Evolutionary conservation across 2,888 invertebrate genomes (phyloP).

Genomic region (Dryocosmus kuriphilus): DNA sequence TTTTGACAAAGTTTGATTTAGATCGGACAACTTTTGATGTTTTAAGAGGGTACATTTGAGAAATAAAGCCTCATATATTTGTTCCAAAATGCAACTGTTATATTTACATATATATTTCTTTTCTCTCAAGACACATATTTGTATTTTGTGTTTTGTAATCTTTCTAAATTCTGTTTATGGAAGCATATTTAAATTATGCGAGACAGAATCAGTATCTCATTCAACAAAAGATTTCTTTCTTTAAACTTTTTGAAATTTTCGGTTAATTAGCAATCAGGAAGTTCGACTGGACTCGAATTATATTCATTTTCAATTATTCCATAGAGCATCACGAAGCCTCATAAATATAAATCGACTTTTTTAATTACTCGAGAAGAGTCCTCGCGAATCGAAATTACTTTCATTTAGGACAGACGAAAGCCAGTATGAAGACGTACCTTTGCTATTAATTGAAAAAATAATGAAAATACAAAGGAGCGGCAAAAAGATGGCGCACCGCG

Average conservation of each 20-base stretch:
- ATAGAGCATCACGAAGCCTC: background rate
- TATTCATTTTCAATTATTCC: conserved; percentile 19
- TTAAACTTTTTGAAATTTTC: background rate
- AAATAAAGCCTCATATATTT: too few relatives aligned
- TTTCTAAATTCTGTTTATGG: too few relatives aligned
- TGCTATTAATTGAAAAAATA: conserved; percentile 31
- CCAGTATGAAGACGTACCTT: background rate
- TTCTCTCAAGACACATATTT: too few relatives aligned
- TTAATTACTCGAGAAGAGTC: conserved; percentile 17
- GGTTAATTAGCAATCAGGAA: conserved; percentile 13
- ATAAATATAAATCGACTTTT: conserved; percentile 40
- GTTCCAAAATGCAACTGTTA: too few relatives aligned
- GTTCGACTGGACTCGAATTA: conserved; percentile 25
- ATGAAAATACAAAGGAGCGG: conserved; percentile 32
- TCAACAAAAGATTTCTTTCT: background rate
- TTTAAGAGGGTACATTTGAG: too few relatives aligned
- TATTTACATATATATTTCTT: background rate
- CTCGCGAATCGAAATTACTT: conserved; percentile 5
- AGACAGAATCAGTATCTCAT: background rate
- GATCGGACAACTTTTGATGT: too few relatives aligned
- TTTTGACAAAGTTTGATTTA: too few relatives aligned
- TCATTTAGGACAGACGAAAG: background rate
- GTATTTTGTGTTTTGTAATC: too few relatives aligned
- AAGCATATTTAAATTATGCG: background rate
- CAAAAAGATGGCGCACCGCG: background rate